Evolutionary conservation across 2,797 vertebrate genomes (phyloP).

Genomic region (Neoniphon sammara): DNA sequence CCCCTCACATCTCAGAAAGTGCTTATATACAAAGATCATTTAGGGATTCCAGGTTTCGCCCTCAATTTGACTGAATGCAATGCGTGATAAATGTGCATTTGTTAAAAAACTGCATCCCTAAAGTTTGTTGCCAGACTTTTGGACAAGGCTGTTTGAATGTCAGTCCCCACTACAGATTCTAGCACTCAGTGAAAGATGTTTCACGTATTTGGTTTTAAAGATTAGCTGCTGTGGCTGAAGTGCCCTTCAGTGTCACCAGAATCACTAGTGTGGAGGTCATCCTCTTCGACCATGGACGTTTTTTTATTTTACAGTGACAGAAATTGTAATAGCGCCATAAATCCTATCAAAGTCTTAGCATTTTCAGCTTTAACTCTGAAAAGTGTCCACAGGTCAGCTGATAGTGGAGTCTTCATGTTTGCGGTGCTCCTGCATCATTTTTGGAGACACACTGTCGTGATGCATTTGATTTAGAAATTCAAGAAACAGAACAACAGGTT

Average conservation of each 20-base stretch:
- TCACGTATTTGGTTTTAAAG: slow-evolving; percentile 29
- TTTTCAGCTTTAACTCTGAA: slow-evolving; percentile 52
- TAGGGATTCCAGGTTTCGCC: slow-evolving; percentile 72
- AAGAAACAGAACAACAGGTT: not conserved
- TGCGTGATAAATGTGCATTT: slow-evolving; percentile 66
- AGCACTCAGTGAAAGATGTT: slow-evolving; percentile 24
- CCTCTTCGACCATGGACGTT: slow-evolving; percentile 20
- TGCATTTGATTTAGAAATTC: slow-evolving; percentile 12
- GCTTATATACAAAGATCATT: slow-evolving; percentile 83
- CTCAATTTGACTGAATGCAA: slow-evolving; percentile 59
- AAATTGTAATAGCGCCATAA: slow-evolving; percentile 61
- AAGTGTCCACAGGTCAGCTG: slow-evolving; percentile 36
- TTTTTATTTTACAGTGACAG: slow-evolving; percentile 58
- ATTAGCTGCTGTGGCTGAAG: slow-evolving; percentile 41
- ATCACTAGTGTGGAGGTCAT: slow-evolving; percentile 48
- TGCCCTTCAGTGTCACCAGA: slow-evolving; percentile 60
- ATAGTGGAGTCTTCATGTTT: slow-evolving; percentile 16
- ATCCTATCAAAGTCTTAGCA: slow-evolving; percentile 58
- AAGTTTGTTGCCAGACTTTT: slow-evolving; percentile 65
- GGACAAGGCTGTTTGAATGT: slow-evolving; percentile 60
- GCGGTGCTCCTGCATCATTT: slow-evolving; percentile 21
- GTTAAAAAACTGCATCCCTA: slow-evolving; percentile 21
- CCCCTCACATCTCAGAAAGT: slow-evolving; percentile 77
- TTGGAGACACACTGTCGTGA: not conserved
- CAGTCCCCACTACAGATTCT: slow-evolving; percentile 25